A percentile compares a stretch with the other conserved stretches of the same genome.
phyloP scores from a whole-genome alignment of 2,797 vertebrate genomes.

The Emys orbicularis region DNA sequence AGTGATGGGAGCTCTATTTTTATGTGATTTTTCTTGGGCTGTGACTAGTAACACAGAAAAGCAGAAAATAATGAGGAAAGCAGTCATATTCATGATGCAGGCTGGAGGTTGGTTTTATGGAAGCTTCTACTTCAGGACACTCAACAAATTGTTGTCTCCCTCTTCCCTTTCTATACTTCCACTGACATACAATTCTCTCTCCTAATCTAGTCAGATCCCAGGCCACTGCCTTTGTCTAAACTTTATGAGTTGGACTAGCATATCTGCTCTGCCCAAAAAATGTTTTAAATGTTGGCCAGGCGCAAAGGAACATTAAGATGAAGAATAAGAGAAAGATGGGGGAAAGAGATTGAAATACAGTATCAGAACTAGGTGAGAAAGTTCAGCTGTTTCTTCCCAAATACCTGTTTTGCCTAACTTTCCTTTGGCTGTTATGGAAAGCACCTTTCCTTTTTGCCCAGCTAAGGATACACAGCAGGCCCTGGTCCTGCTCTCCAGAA shows the following conservation, averaged over 20 bases:
- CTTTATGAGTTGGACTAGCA: not conserved
- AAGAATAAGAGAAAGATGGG: not conserved
- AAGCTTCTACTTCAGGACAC: not conserved
- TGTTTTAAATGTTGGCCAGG: not conserved
- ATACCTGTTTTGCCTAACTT: not conserved
- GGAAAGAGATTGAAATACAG: not conserved
- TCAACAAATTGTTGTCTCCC: not conserved
- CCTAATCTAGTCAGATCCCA: not conserved
- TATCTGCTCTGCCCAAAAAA: not conserved
- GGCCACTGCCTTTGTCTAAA: not conserved
- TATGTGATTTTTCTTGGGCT: not conserved
- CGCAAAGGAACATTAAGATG: not conserved
- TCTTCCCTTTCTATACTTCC: not conserved
- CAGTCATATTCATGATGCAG: not conserved
- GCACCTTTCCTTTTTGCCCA: not conserved
- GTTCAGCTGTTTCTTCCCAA: not conserved
- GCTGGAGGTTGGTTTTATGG: not conserved
- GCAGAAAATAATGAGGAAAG: not conserved
- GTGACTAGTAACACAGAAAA: not conserved
- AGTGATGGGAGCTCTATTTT: not conserved
- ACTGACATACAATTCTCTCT: not conserved
- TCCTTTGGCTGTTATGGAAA: not conserved
- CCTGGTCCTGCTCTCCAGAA: not conserved
- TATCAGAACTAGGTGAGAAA: not conserved
- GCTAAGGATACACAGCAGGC: not conserved